Evolutionary conservation across 2,113 vertebrate species (phyloP).

Genomic region (Cebus imitator): DNA sequence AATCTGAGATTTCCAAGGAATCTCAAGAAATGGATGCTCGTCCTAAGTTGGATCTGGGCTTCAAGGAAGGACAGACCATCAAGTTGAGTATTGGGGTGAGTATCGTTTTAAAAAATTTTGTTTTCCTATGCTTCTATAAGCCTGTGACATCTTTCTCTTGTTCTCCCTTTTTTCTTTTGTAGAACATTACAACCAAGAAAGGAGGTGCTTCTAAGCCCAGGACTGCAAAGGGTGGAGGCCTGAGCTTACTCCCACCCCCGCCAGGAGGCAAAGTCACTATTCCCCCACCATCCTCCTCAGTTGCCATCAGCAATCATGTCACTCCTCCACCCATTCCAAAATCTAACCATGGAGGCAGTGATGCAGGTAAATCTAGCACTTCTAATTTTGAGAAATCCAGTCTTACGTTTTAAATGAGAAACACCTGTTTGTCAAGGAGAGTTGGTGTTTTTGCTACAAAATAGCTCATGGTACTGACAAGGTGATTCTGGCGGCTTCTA

Average conservation of each 20-base stretch:
- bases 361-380: conserved; percentile 80
- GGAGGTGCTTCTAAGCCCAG: conserved; percentile 87
- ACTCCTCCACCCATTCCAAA: conserved; percentile 85
- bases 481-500: neutral
- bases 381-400: neutral
- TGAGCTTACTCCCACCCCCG: conserved; percentile 93
- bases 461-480: neutral
- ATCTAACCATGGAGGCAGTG: conserved; percentile 82
- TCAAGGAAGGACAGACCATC: conserved; percentile 99
- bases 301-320: conserved; percentile 86
- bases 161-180: neutral
- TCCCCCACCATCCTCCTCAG: conserved; percentile 87
- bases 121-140: neutral
- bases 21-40: conserved; percentile 90
- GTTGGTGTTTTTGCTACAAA: neutral
- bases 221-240: conserved; percentile 87
- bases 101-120: neutral
- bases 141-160: neutral
- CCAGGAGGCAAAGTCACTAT: conserved; percentile 90
- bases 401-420: neutral
- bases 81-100: conserved; percentile 97
- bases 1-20: conserved; percentile 92
- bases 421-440: neutral
- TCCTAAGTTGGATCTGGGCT: conserved; percentile 95
- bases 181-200: conserved; percentile 92